A percentile compares a stretch with the other conserved stretches of the same genome.
phyloP scores from a whole-genome alignment of 2,797 vertebrate species.

The Natrix natrix region DNA sequence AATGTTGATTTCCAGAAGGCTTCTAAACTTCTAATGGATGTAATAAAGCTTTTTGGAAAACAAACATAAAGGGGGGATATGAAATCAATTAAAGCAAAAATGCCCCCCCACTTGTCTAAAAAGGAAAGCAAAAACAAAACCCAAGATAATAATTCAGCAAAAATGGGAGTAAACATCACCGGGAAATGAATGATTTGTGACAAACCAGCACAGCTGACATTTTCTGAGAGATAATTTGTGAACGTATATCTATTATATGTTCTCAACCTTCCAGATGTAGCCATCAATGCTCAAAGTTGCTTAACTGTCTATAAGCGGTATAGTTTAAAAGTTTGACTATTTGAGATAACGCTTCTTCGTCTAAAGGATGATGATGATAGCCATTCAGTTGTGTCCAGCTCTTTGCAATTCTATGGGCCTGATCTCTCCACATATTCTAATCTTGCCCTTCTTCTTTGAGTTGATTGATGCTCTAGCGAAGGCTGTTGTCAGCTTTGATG shows the following conservation, averaged over 20 bases:
- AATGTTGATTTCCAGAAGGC: not conserved
- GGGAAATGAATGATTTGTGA: not conserved
- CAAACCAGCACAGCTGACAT: not conserved
- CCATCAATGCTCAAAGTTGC: not conserved
- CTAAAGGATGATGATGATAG: not conserved
- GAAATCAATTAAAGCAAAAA: not conserved
- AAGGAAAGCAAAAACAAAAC: not conserved
- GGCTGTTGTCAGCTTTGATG: not conserved
- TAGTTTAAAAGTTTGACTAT: not conserved
- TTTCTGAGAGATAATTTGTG: not conserved
- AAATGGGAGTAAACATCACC: not conserved
- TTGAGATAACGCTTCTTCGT: not conserved
- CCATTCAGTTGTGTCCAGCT: not conserved
- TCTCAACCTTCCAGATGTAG: not conserved
- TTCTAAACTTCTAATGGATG: not conserved
- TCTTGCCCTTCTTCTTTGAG: not conserved
- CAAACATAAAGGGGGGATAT: not conserved
- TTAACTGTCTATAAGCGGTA: not conserved
- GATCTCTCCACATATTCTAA: not conserved
- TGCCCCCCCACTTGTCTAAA: not conserved
- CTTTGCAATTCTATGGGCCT: not conserved
- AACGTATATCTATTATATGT: not conserved
- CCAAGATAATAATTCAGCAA: not conserved
- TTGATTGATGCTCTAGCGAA: not conserved
- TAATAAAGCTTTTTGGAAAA: not conserved